phyloP scores from a whole-genome alignment of 2,113 vertebrate genomes.

The Sebastes schlegelii region DNA sequence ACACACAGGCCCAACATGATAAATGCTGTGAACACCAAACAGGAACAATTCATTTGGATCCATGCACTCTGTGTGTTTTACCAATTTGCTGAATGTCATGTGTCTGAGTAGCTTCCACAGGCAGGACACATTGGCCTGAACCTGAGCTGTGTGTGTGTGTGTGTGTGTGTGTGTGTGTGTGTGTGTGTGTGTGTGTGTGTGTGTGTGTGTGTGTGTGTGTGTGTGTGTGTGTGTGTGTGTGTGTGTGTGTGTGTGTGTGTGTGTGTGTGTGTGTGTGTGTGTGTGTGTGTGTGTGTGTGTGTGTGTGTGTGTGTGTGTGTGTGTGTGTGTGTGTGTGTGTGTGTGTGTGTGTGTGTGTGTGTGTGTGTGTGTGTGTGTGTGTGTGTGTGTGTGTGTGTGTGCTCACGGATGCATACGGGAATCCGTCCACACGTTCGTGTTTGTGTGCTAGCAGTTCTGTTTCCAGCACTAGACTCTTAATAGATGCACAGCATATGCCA shows the following conservation, averaged over 20 bases:
- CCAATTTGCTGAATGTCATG: not conserved
- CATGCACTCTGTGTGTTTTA: not conserved
- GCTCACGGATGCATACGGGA: constrained; percentile 9
- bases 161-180: constrained; percentile 1
- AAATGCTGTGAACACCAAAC: constrained; percentile 4
- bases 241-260: not conserved
- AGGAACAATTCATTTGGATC: not conserved
- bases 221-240: not conserved
- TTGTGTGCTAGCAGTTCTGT: constrained; percentile 31
- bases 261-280: not conserved
- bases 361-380: not conserved
- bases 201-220: not conserved
- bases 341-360: not conserved
- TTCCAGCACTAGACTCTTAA: constrained; percentile 65
- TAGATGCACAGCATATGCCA: constrained; percentile 82
- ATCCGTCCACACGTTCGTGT: constrained; percentile 25
- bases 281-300: not conserved
- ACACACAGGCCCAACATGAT: not conserved
- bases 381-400: not conserved
- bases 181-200: not conserved
- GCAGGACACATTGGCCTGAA: constrained; percentile 11
- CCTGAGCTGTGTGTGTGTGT: not conserved
- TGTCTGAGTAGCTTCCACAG: not conserved
- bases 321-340: not conserved
- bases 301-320: not conserved